Evolutionary conservation across 1,140 invertebrate species (phyloP).

Genomic region (Homarus americanus): DNA sequence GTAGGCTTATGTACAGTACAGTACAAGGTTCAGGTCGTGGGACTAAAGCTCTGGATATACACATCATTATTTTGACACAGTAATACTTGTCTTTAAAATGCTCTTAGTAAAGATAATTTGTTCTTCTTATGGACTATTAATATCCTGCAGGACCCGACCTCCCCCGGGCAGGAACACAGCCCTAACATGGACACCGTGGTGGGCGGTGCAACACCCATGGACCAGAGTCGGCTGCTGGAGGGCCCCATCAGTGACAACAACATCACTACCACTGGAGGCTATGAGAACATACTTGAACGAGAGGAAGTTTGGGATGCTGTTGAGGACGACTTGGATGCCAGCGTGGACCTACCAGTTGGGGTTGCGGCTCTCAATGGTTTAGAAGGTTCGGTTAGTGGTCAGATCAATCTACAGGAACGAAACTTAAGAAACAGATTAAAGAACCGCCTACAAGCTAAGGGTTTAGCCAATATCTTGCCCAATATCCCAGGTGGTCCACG

Average conservation of each 20-base stretch:
- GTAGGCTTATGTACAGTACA: too few relatives aligned
- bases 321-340: slow-evolving; percentile 81
- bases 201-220: slow-evolving; percentile 78
- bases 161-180: slow-evolving; percentile 83
- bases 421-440: slow-evolving; percentile 68
- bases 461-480: slow-evolving; percentile 74
- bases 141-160: slow-evolving; percentile 80
- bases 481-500: slow-evolving; percentile 71
- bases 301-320: slow-evolving; percentile 80
- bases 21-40: too few relatives aligned
- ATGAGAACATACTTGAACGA: slow-evolving; percentile 78
- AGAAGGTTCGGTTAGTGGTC: slow-evolving; percentile 63
- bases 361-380: slow-evolving; percentile 74
- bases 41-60: too few relatives aligned
- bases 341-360: slow-evolving; percentile 74
- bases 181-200: slow-evolving; percentile 79
- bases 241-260: slow-evolving; percentile 81
- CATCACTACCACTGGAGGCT: slow-evolving; percentile 78
- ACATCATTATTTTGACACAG: too few relatives aligned
- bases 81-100: background rate
- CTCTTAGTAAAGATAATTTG: too few relatives aligned
- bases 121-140: background rate
- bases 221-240: slow-evolving; percentile 77
- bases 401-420: slow-evolving; percentile 70
- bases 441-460: slow-evolving; percentile 70